Base-by-base conservation (phyloP, 2,797 vertebrate genomes). In the Acridotheres tristis region DNA sequence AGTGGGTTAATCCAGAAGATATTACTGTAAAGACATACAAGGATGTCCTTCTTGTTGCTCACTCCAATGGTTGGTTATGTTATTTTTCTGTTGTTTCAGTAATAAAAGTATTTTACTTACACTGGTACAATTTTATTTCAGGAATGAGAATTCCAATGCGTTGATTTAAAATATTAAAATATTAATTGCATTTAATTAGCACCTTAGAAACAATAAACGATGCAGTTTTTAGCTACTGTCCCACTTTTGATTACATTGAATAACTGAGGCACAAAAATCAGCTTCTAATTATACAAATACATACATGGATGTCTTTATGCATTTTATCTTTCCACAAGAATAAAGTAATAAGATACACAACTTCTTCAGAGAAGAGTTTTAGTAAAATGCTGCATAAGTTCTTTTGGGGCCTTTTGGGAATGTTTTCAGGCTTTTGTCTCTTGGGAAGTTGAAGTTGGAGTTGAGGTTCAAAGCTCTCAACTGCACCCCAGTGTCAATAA, bases 51-150 rank as follows among this genome's bases (percentile, higher is more conserved):
- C n/a, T 9, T 76, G 85, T 48, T 85, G 2, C 45, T 89, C 21
- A n/a, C 6, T 50, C 9, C 12, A 22, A 0, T 72, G n/a, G 15
- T 1, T 63, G 18, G 10, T 14, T 32, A 36, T 14, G 5, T 57
- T 65, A 50, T 61, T 50, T 61, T 63, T 25, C 32, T 57, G 29
- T 47, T 11, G 21, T 48, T 74, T 20, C 40, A 68, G 13, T 47
- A 73, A 65, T 29, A 45, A 62, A 78, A 81, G 19, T 50, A 50
- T 27, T 48, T 85, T 11, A 36, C 20, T 65, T 83, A 74, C 6
- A 25, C 5, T 59, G 34, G 34, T 55, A 38, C 22, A 19, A 69
- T 58, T 82, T 90, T 65, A 5, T 68, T 65, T 79, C 45, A 74
- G 21, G 13, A 74, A 75, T 73, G 13, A 90, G 15, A 43, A 66